phyloP scores from a whole-genome alignment of 2,888 invertebrate species.

The Leptinotarsa rubiginosa region DNA sequence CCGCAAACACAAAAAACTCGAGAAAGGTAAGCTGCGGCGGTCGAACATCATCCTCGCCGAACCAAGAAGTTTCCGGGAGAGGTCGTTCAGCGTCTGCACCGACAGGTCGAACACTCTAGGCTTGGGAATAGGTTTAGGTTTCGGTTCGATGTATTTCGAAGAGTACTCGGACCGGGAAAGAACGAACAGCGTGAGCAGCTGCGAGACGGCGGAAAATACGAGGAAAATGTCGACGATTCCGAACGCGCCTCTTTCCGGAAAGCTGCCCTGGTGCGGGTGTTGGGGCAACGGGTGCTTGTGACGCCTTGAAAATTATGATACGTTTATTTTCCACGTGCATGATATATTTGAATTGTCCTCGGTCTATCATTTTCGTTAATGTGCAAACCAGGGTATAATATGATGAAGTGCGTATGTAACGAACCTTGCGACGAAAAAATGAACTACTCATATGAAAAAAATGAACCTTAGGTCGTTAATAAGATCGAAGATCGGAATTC shows the following conservation, averaged over 20 bases:
- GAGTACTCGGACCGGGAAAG: constrained; percentile 70
- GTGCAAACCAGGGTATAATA: no score
- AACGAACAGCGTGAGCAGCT: constrained; percentile 75
- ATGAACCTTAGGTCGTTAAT: no score
- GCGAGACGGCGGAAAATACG: constrained; percentile 68
- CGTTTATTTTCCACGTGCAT: no score
- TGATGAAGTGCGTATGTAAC: no score
- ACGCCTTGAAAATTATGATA: constrained; percentile 22
- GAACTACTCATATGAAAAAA: no score
- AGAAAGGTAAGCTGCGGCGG: constrained; percentile 46
- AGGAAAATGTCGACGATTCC: constrained; percentile 77
- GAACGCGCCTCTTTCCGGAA: constrained; percentile 70
- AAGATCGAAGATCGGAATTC: no score
- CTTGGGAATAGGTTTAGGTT: constrained; percentile 54
- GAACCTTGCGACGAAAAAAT: no score
- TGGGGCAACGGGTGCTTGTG: constrained; percentile 82
- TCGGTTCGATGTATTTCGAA: constrained; percentile 58
- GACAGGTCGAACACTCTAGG: constrained; percentile 61
- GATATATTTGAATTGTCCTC: no score
- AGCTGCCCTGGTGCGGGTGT: constrained; percentile 86
- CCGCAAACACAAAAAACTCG: constrained; percentile 61
- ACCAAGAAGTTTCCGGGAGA: constrained; percentile 57
- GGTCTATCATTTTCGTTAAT: no score
- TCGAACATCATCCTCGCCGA: constrained; percentile 56
- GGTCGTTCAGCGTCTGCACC: constrained; percentile 65